Evolutionary conservation across 2,888 invertebrate species (phyloP).

Genomic region (Ecdyonurus torrentis): DNA sequence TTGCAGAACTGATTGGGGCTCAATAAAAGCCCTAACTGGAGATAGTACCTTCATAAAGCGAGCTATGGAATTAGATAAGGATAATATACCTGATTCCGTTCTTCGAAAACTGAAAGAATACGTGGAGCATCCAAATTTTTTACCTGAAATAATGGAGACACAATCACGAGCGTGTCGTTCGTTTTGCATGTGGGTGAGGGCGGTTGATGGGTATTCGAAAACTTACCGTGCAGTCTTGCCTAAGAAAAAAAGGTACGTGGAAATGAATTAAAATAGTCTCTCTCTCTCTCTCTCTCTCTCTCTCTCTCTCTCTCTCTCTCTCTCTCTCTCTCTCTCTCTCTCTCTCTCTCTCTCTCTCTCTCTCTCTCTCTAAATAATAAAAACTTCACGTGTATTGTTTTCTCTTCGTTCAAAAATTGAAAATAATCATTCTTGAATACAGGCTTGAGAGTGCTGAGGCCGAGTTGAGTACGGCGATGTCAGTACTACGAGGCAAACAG

Average conservation of each 20-base stretch:
- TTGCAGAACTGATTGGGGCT: slow-evolving; percentile 66
- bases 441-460: slow-evolving; percentile 62
- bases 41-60: slow-evolving; percentile 70
- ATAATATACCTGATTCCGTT: slow-evolving; percentile 59
- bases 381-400: no score
- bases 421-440: slow-evolving; percentile 12
- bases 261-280: no score
- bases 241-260: slow-evolving; percentile 47
- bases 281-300: no score
- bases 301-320: no score
- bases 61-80: slow-evolving; percentile 71
- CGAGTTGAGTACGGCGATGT: slow-evolving; percentile 60
- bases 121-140: slow-evolving; percentile 70
- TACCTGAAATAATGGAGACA: slow-evolving; percentile 66
- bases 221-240: slow-evolving; percentile 78
- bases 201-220: slow-evolving; percentile 76
- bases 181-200: slow-evolving; percentile 84
- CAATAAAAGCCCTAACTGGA: slow-evolving; percentile 62
- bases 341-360: no score
- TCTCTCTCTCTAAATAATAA: no score
- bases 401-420: no score
- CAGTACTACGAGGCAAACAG: slow-evolving; percentile 59
- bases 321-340: no score
- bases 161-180: slow-evolving; percentile 79
- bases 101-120: slow-evolving; percentile 67